A percentile compares a stretch with the other conserved stretches of the same genome.
Evolutionary conservation across 1,140 invertebrate genomes (phyloP).

Genomic region (honey bee (Apis mellifera)): DNA sequence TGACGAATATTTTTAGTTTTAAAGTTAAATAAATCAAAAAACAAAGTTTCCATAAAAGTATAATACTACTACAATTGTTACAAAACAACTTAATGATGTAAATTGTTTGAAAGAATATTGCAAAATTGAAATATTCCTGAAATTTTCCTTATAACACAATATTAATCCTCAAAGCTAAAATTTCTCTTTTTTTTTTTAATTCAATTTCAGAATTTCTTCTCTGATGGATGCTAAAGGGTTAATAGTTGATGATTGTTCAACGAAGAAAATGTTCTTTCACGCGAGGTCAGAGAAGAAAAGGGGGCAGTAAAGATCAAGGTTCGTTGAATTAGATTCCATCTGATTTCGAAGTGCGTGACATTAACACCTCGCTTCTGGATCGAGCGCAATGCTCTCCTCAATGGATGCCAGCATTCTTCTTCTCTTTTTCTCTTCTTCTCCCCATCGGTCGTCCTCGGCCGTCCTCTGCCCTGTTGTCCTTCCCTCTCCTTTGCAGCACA

Average conservation of each 20-base stretch:
- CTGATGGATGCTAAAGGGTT: not conserved
- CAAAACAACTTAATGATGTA: too few species aligned
- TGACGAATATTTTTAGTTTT: too few species aligned
- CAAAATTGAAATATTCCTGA: too few species aligned
- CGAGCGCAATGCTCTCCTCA: conserved; percentile 38
- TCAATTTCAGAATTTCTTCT: not conserved
- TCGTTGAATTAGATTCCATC: conserved; percentile 62
- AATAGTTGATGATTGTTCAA: not conserved
- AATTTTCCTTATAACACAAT: too few species aligned
- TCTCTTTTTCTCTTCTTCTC: not conserved
- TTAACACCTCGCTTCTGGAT: conserved; percentile 64
- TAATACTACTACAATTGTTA: too few species aligned
- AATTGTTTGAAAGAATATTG: too few species aligned
- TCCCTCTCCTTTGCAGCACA: conserved; percentile 34
- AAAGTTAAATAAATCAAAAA: too few species aligned
- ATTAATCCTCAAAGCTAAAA: not conserved
- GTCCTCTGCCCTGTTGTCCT: conserved; percentile 48
- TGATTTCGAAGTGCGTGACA: conserved; percentile 66
- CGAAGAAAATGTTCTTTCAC: conserved; percentile 32
- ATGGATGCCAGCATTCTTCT: conserved; percentile 51
- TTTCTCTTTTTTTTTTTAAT: not conserved
- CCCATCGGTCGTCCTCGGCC: conserved; percentile 5
- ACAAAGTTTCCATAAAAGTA: too few species aligned
- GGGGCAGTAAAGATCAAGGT: conserved; percentile 64
- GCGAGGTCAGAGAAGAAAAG: conserved; percentile 30